These are phyloP conservation scores for Tolmerus cingulatus DNA, from an alignment of 2,888 invertebrate species.

Conservation along the genomic window DNA sequence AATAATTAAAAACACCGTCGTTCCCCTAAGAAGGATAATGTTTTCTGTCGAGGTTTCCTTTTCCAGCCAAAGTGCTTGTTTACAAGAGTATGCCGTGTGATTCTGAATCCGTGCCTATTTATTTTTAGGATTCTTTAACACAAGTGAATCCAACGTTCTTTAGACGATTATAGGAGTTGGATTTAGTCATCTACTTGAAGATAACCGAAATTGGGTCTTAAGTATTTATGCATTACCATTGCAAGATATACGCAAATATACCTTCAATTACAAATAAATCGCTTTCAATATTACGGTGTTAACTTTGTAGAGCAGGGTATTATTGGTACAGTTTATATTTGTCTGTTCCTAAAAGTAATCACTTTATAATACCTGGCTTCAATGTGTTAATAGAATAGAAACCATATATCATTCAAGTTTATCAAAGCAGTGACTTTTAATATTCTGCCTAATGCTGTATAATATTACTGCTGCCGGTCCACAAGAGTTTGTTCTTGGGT, in stretches of 20 bases:
- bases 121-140: neutral
- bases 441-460: no score
- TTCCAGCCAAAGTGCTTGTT: neutral
- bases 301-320: no score
- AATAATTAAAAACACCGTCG: conserved; percentile 30
- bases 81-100: neutral
- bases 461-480: no score
- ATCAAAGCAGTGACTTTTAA: no score
- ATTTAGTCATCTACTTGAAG: neutral
- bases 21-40: conserved; percentile 18
- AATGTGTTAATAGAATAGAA: no score
- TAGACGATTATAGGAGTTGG: neutral
- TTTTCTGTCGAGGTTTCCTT: neutral
- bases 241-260: neutral
- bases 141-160: neutral
- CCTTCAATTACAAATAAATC: neutral
- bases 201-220: neutral
- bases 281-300: neutral
- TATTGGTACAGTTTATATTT: neutral
- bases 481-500: no score
- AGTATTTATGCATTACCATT: neutral
- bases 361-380: no score
- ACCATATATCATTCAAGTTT: no score
- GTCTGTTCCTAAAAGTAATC: neutral
- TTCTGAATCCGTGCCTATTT: neutral